phyloP scores from a whole-genome alignment of 2,888 invertebrate species.

The Tyria jacobaeae region DNA sequence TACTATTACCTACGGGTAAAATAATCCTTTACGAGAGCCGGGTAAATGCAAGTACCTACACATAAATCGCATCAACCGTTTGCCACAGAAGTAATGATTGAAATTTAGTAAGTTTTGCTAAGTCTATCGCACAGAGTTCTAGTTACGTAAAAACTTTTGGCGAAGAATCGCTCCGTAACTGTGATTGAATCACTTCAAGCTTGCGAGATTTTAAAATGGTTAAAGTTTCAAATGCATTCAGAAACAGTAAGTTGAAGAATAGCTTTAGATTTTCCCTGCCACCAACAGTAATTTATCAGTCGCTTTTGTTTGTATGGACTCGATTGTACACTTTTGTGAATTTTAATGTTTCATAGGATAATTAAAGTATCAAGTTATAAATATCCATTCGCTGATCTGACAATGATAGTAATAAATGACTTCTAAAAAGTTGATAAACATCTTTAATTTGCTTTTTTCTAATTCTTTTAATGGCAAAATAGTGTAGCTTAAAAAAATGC shows the following conservation, averaged over 20 bases:
- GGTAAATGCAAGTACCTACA: too few species aligned
- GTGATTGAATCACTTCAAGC: conserved; percentile 46
- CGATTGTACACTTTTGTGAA: background rate
- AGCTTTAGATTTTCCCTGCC: conserved; percentile 31
- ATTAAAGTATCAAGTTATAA: background rate
- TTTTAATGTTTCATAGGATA: background rate
- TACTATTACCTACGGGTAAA: too few species aligned
- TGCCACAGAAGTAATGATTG: background rate
- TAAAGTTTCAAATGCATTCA: conserved; percentile 44
- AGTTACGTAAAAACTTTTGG: conserved; percentile 28
- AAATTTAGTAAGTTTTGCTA: background rate
- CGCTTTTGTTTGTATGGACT: conserved; percentile 6
- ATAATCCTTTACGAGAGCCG: too few species aligned
- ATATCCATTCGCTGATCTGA: too few species aligned
- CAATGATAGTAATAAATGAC: background rate
- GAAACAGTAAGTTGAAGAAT: conserved; percentile 36
- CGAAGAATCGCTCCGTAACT: conserved; percentile 33
- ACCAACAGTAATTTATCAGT: conserved; percentile 28
- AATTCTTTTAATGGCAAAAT: too few species aligned
- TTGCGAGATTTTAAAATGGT: conserved; percentile 44
- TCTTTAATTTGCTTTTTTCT: too few species aligned
- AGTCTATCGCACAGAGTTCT: background rate
- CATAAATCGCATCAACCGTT: background rate
- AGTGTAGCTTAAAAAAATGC: too few species aligned
- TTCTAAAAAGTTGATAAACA: too few species aligned